A percentile compares a stretch with the other conserved stretches of the same genome.
These are phyloP conservation scores for Aphelenchoides besseyi DNA, from an alignment of 1,140 invertebrate species.

Conservation along the genomic window DNA sequence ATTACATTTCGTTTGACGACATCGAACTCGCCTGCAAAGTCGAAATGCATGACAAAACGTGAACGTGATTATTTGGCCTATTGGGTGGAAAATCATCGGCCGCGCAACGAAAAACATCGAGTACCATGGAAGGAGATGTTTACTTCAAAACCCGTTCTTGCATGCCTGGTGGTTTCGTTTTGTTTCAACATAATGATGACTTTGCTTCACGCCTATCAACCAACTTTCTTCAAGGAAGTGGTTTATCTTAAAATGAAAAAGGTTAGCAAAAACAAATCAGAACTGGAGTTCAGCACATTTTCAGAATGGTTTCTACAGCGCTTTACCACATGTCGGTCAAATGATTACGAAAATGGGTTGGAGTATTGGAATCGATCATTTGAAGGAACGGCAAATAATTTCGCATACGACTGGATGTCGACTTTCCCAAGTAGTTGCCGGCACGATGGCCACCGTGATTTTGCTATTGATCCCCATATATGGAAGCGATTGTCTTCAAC, in stretches of 20 bases:
- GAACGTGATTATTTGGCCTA: constrained; percentile 24
- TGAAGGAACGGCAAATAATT: constrained; percentile 12
- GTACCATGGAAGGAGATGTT: constrained; percentile 25
- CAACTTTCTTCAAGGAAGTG: constrained; percentile 32
- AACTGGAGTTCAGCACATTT: not conserved
- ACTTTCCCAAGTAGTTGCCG: constrained; percentile 12
- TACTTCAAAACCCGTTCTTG: constrained; percentile 17
- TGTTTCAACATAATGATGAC: constrained; percentile 18
- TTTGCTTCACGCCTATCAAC: constrained; percentile 19
- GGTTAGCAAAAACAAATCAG: constrained; percentile 15
- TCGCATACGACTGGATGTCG: constrained; percentile 25
- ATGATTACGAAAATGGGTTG: constrained; percentile 30
- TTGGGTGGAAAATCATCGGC: constrained; percentile 5
- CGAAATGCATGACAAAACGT: constrained; percentile 19
- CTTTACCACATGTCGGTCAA: constrained; percentile 25
- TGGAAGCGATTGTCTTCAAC: constrained; percentile 4
- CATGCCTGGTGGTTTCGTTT: constrained; percentile 17
- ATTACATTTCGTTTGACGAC: constrained; percentile 10
- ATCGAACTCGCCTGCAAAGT: constrained; percentile 23
- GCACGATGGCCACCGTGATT: not conserved
- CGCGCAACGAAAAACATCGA: constrained; percentile 8
- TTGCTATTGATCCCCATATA: constrained; percentile 4
- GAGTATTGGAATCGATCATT: constrained; percentile 19
- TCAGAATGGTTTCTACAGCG: constrained; percentile 28
- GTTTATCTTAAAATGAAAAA: constrained; percentile 23